Evolutionary conservation across 1,140 invertebrate genomes (phyloP).

Genomic region (Dufourea novaeangliae): DNA sequence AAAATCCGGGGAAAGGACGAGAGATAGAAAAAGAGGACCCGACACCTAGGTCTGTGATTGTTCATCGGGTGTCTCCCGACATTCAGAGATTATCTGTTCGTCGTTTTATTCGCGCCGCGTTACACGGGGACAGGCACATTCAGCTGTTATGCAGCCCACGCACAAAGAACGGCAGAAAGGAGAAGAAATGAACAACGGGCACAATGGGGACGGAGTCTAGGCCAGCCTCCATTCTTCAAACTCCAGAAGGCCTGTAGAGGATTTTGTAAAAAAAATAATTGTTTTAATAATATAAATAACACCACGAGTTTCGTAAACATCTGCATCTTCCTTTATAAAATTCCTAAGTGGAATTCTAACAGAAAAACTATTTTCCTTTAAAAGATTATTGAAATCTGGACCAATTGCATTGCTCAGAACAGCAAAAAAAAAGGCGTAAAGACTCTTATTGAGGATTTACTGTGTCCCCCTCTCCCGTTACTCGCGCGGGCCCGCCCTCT

Average conservation of each 20-base stretch:
- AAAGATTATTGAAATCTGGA: background rate
- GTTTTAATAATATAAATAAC: too few species aligned
- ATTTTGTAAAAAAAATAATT: too few species aligned
- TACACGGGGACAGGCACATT: background rate
- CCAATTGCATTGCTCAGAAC: too few species aligned
- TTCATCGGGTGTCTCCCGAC: conserved; percentile 16
- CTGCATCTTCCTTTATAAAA: too few species aligned
- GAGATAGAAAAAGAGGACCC: background rate
- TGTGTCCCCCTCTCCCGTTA: too few species aligned
- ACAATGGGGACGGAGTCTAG: conserved; percentile 11
- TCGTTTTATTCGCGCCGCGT: conserved; percentile 14
- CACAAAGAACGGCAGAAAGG: conserved; percentile 1
- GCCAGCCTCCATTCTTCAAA: background rate
- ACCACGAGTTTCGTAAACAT: too few species aligned
- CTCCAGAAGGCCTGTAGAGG: background rate
- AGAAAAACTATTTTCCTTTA: background rate
- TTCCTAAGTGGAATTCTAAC: background rate
- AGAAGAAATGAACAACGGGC: background rate
- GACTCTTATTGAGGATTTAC: too few species aligned
- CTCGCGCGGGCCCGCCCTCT: background rate
- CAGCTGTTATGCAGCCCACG: background rate
- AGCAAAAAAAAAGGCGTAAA: too few species aligned
- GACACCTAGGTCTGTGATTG: conserved; percentile 11
- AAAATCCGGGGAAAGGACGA: conserved; percentile 19
- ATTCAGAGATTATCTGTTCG: conserved; percentile 19